A percentile compares a stretch with the other conserved stretches of the same genome.
phyloP scores from a whole-genome alignment of 2,113 vertebrate species.

The Onychorhynchus coronatus region DNA sequence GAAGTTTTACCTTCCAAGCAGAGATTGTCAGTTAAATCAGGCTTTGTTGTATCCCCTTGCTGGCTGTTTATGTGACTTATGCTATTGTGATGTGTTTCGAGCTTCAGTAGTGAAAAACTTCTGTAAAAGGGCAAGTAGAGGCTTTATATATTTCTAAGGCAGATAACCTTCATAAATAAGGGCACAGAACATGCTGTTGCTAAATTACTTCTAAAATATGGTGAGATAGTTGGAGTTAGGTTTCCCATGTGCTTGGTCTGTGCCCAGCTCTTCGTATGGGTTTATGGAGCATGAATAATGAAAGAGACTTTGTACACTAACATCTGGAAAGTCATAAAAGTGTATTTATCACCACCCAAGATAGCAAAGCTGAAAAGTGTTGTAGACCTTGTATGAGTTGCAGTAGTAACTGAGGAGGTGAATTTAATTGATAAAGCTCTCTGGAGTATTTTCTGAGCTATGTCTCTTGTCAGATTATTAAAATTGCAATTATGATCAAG shows the following conservation, averaged over 20 bases:
- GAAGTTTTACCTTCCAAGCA: background rate
- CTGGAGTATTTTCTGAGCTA: background rate
- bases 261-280: constrained; percentile 23
- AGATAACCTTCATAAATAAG: constrained; percentile 58
- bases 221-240: constrained; percentile 49
- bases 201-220: constrained; percentile 54
- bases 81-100: background rate
- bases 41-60: background rate
- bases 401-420: background rate
- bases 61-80: background rate
- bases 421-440: constrained; percentile 46
- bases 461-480: constrained; percentile 22
- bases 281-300: constrained; percentile 66
- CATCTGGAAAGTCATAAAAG: constrained; percentile 62
- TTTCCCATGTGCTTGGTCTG: constrained; percentile 48
- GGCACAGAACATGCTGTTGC: constrained; percentile 14
- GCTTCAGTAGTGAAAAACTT: constrained; percentile 7
- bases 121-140: background rate
- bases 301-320: constrained; percentile 55
- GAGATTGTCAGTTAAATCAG: background rate
- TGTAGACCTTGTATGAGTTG: constrained; percentile 1
- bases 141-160: background rate
- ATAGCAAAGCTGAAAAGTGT: constrained; percentile 2
- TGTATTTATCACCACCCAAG: constrained; percentile 39
- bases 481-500: constrained; percentile 16